Base-by-base conservation (phyloP, 2,113 vertebrate species). In the Entosphenus tridentatus region DNA sequence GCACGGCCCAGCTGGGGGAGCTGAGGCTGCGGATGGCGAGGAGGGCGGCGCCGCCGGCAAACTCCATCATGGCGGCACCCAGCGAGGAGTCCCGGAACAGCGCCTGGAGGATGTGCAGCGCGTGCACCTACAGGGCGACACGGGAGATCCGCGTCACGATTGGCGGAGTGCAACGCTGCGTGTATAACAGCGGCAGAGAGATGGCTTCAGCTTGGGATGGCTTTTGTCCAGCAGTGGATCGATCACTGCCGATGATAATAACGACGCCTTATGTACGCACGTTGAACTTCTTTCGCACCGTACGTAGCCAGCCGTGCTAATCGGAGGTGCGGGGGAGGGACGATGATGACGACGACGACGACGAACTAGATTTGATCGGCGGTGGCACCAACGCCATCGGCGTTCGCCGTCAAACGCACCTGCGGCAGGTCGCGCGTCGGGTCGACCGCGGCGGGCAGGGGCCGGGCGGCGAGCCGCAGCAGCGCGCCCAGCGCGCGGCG, bases 1-100 rank as follows among this genome's bases (percentile, higher is more conserved):
- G 86, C 87, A 92, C 87, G 71, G 84, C 85, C 87, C 88, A 92
- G 78, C 83, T 87, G 0, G 84, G 80, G 0, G 87, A 89, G 56
- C 78, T 76, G 56, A 92, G 75, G 8, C 83, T 78, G 14, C 3
- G 78, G 68, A 92, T 78, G 0, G 83, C 82, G 74, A 89, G 72
- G 14, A 79, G 75, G 75, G 81, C 76, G 57, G 88, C 77, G 1
- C 77, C 74, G 0, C 82, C 73, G 2, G 81, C 74, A 10, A 83
- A 81, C 59, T 76, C 79, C 70, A 86, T 80, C 70, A 89, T 72
- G 0, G 79, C 79, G 0, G 72, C 58, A 2, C 82, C 84, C 69
- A 89, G 77, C 71, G 79, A 79, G 0, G 86, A 75, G 2, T 83
- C 82, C 0, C 81, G 85, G 2, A 88, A 81, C 74, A 92, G 74